A percentile compares a stretch with the other conserved stretches of the same genome.
These are phyloP conservation scores for Planococcus citri DNA, from an alignment of 1,140 invertebrate genomes.

Conservation along the genomic window DNA sequence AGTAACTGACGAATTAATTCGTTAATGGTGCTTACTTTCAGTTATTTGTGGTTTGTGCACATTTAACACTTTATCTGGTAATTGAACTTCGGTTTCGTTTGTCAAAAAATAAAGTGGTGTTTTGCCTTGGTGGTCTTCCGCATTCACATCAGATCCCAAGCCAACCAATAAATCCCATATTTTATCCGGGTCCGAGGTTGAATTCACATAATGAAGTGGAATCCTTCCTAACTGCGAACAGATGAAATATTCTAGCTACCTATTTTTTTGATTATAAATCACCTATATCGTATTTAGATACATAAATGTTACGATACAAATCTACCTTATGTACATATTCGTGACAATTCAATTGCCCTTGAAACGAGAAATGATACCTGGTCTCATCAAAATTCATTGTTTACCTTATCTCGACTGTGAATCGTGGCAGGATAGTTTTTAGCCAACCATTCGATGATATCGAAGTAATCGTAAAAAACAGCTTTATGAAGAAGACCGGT, in stretches of 20 bases:
- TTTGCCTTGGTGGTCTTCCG: slow-evolving; percentile 50
- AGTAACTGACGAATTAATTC: too few relatives aligned
- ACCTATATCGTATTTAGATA: too few relatives aligned
- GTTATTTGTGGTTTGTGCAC: not conserved
- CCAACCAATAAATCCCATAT: slow-evolving; percentile 51
- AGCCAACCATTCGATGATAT: slow-evolving; percentile 59
- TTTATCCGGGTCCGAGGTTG: slow-evolving; percentile 44
- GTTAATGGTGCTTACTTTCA: not conserved
- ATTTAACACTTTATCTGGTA: slow-evolving; percentile 40
- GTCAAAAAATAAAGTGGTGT: slow-evolving; percentile 56
- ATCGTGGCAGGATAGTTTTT: slow-evolving; percentile 57
- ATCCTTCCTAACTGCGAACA: slow-evolving; percentile 13
- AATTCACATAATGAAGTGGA: slow-evolving; percentile 24
- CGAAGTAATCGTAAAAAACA: slow-evolving; percentile 56
- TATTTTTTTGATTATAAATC: not conserved
- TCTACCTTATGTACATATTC: too few relatives aligned
- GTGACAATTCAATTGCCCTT: too few relatives aligned
- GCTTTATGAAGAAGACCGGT: slow-evolving; percentile 65
- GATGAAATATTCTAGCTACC: not conserved
- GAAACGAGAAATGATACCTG: too few relatives aligned
- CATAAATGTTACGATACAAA: too few relatives aligned
- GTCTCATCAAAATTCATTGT: too few relatives aligned
- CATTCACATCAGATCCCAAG: slow-evolving; percentile 50
- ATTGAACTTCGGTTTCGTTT: slow-evolving; percentile 42
- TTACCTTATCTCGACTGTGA: slow-evolving; percentile 61